Evolutionary conservation across 30 jellyfish, hydroid and myxozoan genomes (phyloP), one percentile per base, ranked within the genome.

Genomic region (Chrysaora quinquecirrha): DNA sequence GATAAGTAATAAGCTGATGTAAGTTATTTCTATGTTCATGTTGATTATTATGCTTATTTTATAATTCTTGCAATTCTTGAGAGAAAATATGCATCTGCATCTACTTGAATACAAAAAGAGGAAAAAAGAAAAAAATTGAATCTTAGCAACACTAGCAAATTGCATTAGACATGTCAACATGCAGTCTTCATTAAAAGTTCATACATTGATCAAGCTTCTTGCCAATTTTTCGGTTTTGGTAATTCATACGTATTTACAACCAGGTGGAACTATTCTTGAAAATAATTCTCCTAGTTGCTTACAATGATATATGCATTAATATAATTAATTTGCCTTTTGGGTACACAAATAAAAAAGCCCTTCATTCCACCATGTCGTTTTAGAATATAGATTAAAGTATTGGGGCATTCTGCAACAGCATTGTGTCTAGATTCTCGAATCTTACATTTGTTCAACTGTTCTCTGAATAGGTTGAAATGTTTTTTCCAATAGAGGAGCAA

Each of bases 371-470:
- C 71, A 38, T 14, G 54, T 25, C 7, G 54, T 65, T 65, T 64
- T 7, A 64, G 78, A 6, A 12, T 3, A 30, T 65, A 30, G 20
- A 18, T 7, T 19, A 65, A 30, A 12, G 49, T 2, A 65, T 65
- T 64, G 12, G 78, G 78, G 3, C 78, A 2, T 18, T 64, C 54
- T 18, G 11, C 11, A 6, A 38, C 54, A 3, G 54, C 14, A 14
- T 38, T 14, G 14, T 3, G 14, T 3, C 54, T 6, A 6, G 23
- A 31, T 12, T 7, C 25, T 65, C 78, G 78, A 65, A 65, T 65
- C 3, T 30, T 2, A 25, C 25, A 64, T 3, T 66, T 65, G 54
- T 65, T 65, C 78, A 66, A 65, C 14, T 65, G 78, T 18, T 23
- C 48, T 31, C 16, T 65, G 23, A 65, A 66, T 22, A 16, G 6